phyloP scores from a whole-genome alignment of 2,797 vertebrate genomes.

The Eulemur mongoz region DNA sequence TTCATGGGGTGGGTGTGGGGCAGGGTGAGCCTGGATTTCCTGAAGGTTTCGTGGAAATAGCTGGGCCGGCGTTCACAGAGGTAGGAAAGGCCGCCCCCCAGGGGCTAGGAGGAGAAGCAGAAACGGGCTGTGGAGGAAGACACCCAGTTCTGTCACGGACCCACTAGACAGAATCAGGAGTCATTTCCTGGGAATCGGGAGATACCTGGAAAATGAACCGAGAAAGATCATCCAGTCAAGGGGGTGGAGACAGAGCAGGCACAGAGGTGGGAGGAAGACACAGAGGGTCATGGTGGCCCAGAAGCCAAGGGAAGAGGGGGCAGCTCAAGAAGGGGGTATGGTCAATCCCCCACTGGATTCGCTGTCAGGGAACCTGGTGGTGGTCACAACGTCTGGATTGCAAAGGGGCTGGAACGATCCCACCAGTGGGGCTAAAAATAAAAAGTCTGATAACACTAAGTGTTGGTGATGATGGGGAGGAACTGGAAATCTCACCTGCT shows the following conservation, averaged over 20 bases:
- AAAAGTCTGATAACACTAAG: background rate
- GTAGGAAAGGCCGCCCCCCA: background rate
- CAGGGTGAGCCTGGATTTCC: background rate
- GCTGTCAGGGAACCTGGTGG: rapidly evolving
- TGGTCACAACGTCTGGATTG: rapidly evolving
- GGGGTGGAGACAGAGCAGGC: background rate
- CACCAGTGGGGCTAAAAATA: background rate
- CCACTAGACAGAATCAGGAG: too few species aligned
- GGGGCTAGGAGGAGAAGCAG: background rate
- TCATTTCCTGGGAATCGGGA: background rate
- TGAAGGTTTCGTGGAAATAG: rapidly evolving
- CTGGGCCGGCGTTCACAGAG: background rate
- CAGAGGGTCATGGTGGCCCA: background rate
- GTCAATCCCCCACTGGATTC: too few species aligned
- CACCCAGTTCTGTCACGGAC: too few species aligned
- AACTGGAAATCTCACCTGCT: rapidly evolving
- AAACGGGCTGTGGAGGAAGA: too few species aligned
- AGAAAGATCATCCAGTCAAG: background rate
- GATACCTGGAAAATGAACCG: too few species aligned
- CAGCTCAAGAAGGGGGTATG: too few species aligned
- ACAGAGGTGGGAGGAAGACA: background rate
- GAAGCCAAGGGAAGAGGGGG: background rate
- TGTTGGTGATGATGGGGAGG: background rate
- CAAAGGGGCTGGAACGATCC: rapidly evolving
- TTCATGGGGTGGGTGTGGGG: rapidly evolving